Evolutionary conservation across 2,888 invertebrate genomes (phyloP), one percentile per base, ranked within the genome.

Genomic region (Phengaris alcon): DNA sequence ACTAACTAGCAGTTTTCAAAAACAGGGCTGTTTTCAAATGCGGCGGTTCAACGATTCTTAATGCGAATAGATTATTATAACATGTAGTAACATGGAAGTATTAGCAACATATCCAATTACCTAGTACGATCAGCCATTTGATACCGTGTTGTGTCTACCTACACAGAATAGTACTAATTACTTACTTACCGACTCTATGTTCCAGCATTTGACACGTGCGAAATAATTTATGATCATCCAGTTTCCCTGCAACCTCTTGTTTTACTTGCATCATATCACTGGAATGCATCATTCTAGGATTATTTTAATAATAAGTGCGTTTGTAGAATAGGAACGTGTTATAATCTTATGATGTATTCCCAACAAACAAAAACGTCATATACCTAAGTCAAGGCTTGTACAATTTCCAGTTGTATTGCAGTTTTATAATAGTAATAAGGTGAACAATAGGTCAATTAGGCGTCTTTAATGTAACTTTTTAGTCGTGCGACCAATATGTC

Each of bases 201-300:
- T 35, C 22, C 22, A 35, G 64, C 64, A 64, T 13, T 35, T n/a
- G 48, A 48, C 46, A 48, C 69, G 15, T 69, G 69, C 22, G 48
- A 46, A 69, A 69, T 69, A n/a, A 48, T 7, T 69, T 69, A 48
- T 69, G 46, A 69, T 48, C 48, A 10, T 69, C 68, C 13, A 69
- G 46, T 15, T 69, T 15, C 15, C 8, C 69, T 48, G 69, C 48
- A 69, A 69, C 48, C 69, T 69, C 48, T 46, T 48, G 69, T 69
- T 69, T 46, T 15, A 48, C 48, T 69, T 69, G 69, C 69, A 69
- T 69, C 69, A 69, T 69, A 15, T 69, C n/a, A 48, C 69, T 69
- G 69, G 69, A 69, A 69, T 69, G 69, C 48, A 68, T 68, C 6
- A 15, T 69, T n/a, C 35, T 35, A 35, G 35, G 35, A 46, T 69